Evolutionary conservation across 2,797 vertebrate species (phyloP).

Genomic region (Orientallactaga sibirica): DNA sequence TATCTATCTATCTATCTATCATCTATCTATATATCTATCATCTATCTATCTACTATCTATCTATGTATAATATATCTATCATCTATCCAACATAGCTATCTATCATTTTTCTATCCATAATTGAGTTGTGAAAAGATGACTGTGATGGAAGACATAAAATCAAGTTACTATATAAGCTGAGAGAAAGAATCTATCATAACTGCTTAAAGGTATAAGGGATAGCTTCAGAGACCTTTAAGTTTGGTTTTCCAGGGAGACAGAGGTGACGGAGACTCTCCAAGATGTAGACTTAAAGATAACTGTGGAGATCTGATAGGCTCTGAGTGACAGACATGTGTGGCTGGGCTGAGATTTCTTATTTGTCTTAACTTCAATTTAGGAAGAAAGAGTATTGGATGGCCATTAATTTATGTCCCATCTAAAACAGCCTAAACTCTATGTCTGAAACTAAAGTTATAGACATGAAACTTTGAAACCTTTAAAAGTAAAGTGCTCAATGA

Average conservation of each 20-base stretch:
- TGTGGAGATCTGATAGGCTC: constrained; percentile 23
- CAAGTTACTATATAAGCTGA: constrained; percentile 15
- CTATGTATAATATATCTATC: too few relatives aligned
- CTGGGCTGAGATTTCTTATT: background rate
- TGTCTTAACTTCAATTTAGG: constrained; percentile 48
- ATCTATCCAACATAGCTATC: background rate
- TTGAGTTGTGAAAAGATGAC: constrained; percentile 19
- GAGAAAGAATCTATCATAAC: background rate
- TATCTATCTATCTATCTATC: too few relatives aligned
- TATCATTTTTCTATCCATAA: constrained; percentile 3
- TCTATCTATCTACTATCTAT: too few relatives aligned
- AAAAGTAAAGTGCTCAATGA: background rate
- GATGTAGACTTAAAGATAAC: constrained; percentile 36
- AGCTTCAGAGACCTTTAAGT: constrained; percentile 41
- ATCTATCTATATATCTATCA: too few relatives aligned
- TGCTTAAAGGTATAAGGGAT: constrained; percentile 4
- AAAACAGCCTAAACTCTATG: background rate
- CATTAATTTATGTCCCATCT: background rate
- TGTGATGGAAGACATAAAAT: constrained; percentile 25
- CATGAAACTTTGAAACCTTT: background rate
- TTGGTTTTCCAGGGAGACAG: background rate
- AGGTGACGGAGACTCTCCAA: constrained; percentile 22
- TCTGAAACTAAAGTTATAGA: background rate
- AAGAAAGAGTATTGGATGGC: background rate
- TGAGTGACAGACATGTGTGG: background rate